A percentile compares a stretch with the other conserved stretches of the same genome.
Conservation (phyloP, 1,140 invertebrate species). For the Wiebesia pumilae region DNA sequence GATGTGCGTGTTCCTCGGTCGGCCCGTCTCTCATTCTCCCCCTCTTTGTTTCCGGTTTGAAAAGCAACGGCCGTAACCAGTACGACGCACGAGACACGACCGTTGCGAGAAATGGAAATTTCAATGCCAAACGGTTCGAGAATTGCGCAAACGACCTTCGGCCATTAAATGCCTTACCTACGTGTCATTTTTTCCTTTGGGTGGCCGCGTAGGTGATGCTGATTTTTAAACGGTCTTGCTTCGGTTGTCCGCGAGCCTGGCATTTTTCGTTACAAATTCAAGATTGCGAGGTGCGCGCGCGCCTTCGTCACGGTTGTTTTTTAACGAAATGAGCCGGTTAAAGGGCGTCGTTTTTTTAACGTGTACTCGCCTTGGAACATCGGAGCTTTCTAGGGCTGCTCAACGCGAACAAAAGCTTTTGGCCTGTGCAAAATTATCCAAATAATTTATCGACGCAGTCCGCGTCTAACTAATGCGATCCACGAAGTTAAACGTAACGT, state of each 20-base stretch:
- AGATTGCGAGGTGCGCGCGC: background rate
- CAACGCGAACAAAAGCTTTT: background rate
- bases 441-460: background rate
- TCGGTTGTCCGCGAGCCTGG: background rate
- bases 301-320: too few species aligned
- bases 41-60: slow-evolving; percentile 14
- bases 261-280: background rate
- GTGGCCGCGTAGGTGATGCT: background rate
- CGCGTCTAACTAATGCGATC: background rate
- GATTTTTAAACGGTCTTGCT: background rate
- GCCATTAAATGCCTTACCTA: background rate
- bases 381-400: background rate
- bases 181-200: background rate
- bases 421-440: slow-evolving; percentile 14
- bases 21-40: background rate
- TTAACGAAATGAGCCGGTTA: too few species aligned
- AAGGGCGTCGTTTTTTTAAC: too few species aligned
- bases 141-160: background rate
- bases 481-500: background rate
- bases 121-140: background rate
- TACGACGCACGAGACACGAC: too few species aligned
- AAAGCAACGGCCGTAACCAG: background rate
- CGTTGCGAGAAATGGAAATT: slow-evolving; percentile 7
- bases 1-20: background rate
- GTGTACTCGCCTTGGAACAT: background rate